Conservation (phyloP, 2,888 invertebrate species). For the Drosophila antonietae region DNA sequence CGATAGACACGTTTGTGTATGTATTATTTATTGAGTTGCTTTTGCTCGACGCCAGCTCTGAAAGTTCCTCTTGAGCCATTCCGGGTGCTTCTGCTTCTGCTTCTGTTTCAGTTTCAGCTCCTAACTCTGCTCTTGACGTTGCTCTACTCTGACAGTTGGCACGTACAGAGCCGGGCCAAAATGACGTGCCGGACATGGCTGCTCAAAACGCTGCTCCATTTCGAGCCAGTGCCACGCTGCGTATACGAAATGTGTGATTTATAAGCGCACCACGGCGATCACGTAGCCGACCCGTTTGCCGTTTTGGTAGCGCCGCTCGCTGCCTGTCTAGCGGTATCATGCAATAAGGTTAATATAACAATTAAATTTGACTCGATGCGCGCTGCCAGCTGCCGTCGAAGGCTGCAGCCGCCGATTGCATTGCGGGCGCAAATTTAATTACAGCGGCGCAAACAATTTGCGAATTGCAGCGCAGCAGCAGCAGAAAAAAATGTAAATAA, state of each 20-base stretch:
- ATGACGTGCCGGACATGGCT: conserved; percentile 39
- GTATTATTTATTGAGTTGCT: conserved; percentile 66
- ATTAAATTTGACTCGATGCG: conserved; percentile 51
- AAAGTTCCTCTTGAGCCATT: conserved; percentile 16
- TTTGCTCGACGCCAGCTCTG: conserved; percentile 28
- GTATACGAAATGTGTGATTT: conserved; percentile 74
- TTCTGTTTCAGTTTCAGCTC: background rate
- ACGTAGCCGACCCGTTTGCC: conserved; percentile 57
- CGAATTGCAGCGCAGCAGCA: conserved; percentile 22
- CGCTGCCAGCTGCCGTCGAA: conserved; percentile 4
- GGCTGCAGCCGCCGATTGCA: conserved; percentile 24
- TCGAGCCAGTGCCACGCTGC: conserved; percentile 39
- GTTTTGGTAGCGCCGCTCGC: background rate
- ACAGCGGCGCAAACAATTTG: conserved; percentile 52
- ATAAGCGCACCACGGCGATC: conserved; percentile 64
- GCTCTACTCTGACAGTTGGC: conserved; percentile 50
- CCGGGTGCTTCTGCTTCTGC: conserved; percentile 3
- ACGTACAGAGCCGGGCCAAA: conserved; percentile 46
- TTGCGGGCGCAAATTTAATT: conserved; percentile 56
- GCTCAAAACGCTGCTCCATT: conserved; percentile 17
- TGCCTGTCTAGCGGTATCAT: conserved; percentile 16
- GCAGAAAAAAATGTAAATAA: background rate
- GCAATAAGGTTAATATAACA: conserved; percentile 64
- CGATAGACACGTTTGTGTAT: conserved; percentile 20
- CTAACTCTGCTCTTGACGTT: conserved; percentile 1